Percentiles rank a stretch among this genome's conserved stretches.
Evolutionary conservation across 2,113 vertebrate species (phyloP).

Genomic region (Pterocles gutturalis): DNA sequence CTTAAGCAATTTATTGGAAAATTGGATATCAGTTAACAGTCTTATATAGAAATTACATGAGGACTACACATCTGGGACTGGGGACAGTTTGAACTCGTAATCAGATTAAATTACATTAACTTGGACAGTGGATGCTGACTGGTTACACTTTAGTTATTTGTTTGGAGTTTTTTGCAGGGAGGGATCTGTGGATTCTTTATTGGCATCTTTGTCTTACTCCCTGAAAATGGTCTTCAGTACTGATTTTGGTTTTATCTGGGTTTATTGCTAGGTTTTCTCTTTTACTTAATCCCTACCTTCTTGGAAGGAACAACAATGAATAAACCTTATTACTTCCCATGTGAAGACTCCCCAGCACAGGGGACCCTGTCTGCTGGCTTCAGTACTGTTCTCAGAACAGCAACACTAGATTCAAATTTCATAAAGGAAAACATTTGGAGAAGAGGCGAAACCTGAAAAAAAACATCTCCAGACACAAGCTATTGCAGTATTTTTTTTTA

Average conservation of each 20-base stretch:
- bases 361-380: neutral
- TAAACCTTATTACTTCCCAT: neutral
- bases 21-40: conserved; percentile 59
- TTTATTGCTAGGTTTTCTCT: neutral
- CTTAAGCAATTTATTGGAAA: conserved; percentile 63
- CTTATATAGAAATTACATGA: conserved; percentile 21
- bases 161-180: neutral
- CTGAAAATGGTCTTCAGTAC: neutral
- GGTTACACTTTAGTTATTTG: neutral
- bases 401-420: neutral
- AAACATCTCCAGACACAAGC: neutral
- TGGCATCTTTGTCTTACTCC: neutral
- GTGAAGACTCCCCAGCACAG: neutral
- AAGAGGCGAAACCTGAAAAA: neutral
- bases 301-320: neutral
- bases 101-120: conserved; percentile 29
- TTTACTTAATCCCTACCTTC: neutral
- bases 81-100: neutral
- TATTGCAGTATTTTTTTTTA: neutral
- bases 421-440: neutral
- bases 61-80: neutral
- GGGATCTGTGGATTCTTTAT: neutral
- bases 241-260: neutral
- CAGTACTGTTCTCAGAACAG: neutral
- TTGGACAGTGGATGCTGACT: neutral